Evolutionary conservation across 2,113 vertebrate species (phyloP).

Genomic region (Cottus gobio): DNA sequence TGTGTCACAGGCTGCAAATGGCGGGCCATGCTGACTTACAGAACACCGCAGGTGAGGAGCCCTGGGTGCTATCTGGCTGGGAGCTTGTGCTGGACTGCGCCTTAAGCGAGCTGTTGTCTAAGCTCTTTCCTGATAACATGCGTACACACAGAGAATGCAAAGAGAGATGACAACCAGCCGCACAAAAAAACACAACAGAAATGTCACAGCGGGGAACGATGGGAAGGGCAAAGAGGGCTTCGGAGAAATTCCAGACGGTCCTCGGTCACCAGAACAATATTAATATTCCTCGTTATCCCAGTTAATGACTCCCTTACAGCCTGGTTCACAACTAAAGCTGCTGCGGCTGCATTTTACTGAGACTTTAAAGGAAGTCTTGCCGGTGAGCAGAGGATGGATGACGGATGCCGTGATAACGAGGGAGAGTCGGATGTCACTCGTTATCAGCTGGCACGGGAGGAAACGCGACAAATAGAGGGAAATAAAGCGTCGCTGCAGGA

Average conservation of each 20-base stretch:
- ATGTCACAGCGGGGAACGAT: conserved; percentile 25
- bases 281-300: conserved; percentile 1
- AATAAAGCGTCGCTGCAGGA: not conserved
- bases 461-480: conserved; percentile 26
- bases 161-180: conserved; percentile 6
- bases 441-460: conserved; percentile 39
- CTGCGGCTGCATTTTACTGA: conserved; percentile 24
- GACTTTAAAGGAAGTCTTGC: conserved; percentile 28
- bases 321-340: conserved; percentile 28
- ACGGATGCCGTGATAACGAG: conserved; percentile 47
- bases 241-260: not conserved
- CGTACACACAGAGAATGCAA: conserved; percentile 3
- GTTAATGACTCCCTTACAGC: conserved; percentile 32
- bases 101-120: conserved; percentile 79
- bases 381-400: conserved; percentile 42
- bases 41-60: conserved; percentile 72
- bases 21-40: conserved; percentile 78
- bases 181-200: conserved; percentile 30
- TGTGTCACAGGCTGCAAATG: conserved; percentile 31
- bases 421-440: conserved; percentile 36
- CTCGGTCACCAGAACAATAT: not conserved
- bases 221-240: not conserved
- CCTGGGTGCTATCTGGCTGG: conserved; percentile 74
- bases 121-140: conserved; percentile 75
- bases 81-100: conserved; percentile 78